Conservation (phyloP, 2,113 vertebrate genomes). For the Felis catus region F.catus_Fca126_mat1.0 CM031415.1:53707501-53708000, state of each 20-base stretch:
- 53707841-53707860: background rate
- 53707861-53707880: background rate
- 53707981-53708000: background rate
- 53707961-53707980: background rate
- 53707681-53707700: background rate
- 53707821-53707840: background rate
- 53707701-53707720: background rate
- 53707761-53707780: background rate
- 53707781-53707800: background rate
- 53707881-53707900: background rate
- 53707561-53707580: background rate
- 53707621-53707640: background rate
- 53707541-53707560: background rate
- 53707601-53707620: background rate
- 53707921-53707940: background rate
- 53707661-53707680: background rate
- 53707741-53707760: background rate
- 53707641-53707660: background rate
- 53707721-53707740: background rate
- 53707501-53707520: background rate
- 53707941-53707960: background rate
- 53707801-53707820: background rate
- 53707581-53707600: background rate
- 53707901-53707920: background rate
- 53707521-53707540: background rate